Conservation (phyloP, 1,140 invertebrate genomes). For the Drosophila elegans region DNA sequence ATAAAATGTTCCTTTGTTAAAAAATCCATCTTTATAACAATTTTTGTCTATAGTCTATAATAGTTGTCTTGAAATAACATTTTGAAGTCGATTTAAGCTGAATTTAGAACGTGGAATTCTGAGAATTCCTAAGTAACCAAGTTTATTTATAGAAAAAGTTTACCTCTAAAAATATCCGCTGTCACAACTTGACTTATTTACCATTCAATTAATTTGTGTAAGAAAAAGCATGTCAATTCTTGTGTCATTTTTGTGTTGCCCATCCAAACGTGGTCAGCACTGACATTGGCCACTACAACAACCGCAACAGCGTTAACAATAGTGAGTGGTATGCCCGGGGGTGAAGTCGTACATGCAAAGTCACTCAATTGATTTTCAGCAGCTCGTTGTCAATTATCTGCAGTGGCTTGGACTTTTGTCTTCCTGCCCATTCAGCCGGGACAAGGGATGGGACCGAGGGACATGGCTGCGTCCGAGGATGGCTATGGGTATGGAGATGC, state of each 20-base stretch:
- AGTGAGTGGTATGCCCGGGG: conserved; percentile 9
- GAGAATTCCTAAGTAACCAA: no score
- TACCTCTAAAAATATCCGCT: no score
- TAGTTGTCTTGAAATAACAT: no score
- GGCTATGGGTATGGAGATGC: background rate
- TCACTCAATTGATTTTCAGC: conserved; percentile 76
- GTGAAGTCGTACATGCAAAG: conserved; percentile 64
- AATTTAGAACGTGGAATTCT: no score
- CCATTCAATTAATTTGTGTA: background rate
- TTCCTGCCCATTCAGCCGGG: conserved; percentile 45
- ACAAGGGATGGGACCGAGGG: conserved; percentile 7
- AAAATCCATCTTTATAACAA: no score
- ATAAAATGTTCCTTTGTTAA: no score
- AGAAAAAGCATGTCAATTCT: background rate
- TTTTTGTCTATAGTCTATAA: no score
- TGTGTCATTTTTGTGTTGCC: background rate
- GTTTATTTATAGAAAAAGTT: no score
- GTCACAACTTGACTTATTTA: background rate
- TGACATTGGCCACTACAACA: conserved; percentile 23
- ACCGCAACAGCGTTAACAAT: conserved; percentile 24
- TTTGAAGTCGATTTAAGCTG: no score
- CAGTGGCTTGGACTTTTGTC: conserved; percentile 59
- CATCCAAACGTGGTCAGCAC: background rate
- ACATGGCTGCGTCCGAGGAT: conserved; percentile 6
- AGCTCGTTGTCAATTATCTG: conserved; percentile 70